Percentiles rank a stretch among this genome's conserved stretches.
Evolutionary conservation across 2,113 vertebrate species (phyloP).

Genomic region (Carassius auratus): DNA sequence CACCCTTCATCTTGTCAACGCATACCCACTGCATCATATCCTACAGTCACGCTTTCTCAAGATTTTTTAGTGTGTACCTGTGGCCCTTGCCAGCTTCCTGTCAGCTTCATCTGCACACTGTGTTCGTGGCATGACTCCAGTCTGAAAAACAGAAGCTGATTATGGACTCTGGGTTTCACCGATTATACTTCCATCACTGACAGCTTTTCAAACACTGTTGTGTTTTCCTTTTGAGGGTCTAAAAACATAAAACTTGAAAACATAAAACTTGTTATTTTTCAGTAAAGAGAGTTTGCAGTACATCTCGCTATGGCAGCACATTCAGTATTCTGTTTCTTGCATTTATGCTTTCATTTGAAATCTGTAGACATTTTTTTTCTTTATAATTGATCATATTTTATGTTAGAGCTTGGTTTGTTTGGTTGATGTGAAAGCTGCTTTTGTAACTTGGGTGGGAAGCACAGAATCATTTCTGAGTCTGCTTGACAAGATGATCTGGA

Average conservation of each 20-base stretch:
- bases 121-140: slow-evolving; percentile 27
- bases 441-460: neutral
- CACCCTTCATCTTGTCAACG: neutral
- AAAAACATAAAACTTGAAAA: neutral
- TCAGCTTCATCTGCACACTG: slow-evolving; percentile 28
- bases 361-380: neutral
- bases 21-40: neutral
- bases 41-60: neutral
- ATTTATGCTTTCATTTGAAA: neutral
- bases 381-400: neutral
- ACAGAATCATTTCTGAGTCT: neutral
- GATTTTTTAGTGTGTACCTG: neutral
- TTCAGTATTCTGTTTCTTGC: neutral
- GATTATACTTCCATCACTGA: neutral
- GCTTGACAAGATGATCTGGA: neutral
- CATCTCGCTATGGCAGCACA: neutral
- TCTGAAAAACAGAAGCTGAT: neutral
- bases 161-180: neutral
- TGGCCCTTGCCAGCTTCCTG: slow-evolving; percentile 1
- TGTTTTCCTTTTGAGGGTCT: neutral
- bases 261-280: too few relatives aligned
- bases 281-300: neutral
- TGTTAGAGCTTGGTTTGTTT: neutral
- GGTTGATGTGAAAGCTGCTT: neutral
- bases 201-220: neutral